phyloP scores from a whole-genome alignment of 2,113 vertebrate species.

The Bubalus kerabau region DNA sequence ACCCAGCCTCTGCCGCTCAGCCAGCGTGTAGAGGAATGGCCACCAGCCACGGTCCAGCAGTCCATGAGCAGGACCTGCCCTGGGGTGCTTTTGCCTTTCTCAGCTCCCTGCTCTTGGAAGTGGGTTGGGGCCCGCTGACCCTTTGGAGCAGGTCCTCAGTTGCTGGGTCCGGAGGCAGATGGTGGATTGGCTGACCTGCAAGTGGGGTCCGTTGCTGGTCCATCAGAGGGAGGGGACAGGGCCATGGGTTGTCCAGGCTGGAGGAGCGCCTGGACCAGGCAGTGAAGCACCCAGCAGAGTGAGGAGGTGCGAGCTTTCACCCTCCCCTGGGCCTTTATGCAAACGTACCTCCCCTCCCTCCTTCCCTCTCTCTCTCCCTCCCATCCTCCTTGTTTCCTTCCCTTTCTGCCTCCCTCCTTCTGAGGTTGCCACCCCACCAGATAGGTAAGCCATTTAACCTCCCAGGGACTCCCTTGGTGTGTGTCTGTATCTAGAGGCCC shows the following conservation, averaged over 20 bases:
- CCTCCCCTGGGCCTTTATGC: not conserved
- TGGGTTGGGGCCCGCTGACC: not conserved
- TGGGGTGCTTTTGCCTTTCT: not conserved
- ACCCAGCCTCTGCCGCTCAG: not conserved
- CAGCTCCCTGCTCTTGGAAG: not conserved
- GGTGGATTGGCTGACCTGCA: fast-evolving
- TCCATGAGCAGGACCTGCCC: too few species aligned
- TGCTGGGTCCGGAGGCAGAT: not conserved
- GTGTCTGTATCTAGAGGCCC: fast-evolving
- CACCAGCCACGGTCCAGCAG: not conserved
- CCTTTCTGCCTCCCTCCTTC: not conserved
- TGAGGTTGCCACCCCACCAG: fast-evolving
- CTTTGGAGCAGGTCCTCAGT: not conserved
- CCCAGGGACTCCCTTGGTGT: not conserved
- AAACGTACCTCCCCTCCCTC: too few species aligned
- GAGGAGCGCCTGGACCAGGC: not conserved
- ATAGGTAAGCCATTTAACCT: not conserved
- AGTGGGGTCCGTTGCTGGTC: fast-evolving
- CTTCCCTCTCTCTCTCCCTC: not conserved
- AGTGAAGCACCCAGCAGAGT: not conserved
- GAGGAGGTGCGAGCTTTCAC: fast-evolving
- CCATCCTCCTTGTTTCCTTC: fast-evolving
- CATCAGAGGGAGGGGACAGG: fast-evolving
- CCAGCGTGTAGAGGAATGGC: not conserved
- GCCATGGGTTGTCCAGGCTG: not conserved